phyloP scores from a whole-genome alignment of 1,140 invertebrate species.

The Philaenus spumarius region DNA sequence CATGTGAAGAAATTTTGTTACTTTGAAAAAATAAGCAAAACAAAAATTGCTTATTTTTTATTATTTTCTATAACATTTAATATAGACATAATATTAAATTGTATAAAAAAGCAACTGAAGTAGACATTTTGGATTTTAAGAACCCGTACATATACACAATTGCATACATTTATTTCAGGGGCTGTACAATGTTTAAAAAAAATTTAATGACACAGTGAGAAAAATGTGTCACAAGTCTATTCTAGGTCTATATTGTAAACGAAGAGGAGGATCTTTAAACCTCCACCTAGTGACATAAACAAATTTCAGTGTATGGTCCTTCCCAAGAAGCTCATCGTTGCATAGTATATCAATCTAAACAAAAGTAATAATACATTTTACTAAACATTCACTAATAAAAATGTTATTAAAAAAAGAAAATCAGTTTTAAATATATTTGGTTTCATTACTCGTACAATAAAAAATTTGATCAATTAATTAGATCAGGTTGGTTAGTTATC shows the following conservation, averaged over 20 bases:
- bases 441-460: not conserved
- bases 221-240: conserved; percentile 44
- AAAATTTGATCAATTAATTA: too few relatives aligned
- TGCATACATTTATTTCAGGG: too few relatives aligned
- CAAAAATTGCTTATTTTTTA: too few relatives aligned
- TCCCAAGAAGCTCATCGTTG: conserved; percentile 96
- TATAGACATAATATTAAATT: too few relatives aligned
- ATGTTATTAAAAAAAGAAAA: conserved; percentile 6
- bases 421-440: not conserved
- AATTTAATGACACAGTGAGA: not conserved
- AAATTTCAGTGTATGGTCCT: conserved; percentile 98
- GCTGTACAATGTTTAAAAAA: too few relatives aligned
- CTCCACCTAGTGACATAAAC: conserved; percentile 97
- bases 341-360: conserved; percentile 94
- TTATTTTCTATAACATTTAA: too few relatives aligned
- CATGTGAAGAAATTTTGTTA: too few relatives aligned
- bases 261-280: conserved; percentile 82
- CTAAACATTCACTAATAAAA: conserved; percentile 10
- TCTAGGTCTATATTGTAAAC: conserved; percentile 73
- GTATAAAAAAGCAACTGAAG: too few relatives aligned
- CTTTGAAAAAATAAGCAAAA: too few relatives aligned
- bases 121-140: too few relatives aligned
- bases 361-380: conserved; percentile 29
- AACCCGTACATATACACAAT: too few relatives aligned
- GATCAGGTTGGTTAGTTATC: too few relatives aligned